Conservation (phyloP, 2,888 invertebrate genomes). For the Hyles lineata region DNA sequence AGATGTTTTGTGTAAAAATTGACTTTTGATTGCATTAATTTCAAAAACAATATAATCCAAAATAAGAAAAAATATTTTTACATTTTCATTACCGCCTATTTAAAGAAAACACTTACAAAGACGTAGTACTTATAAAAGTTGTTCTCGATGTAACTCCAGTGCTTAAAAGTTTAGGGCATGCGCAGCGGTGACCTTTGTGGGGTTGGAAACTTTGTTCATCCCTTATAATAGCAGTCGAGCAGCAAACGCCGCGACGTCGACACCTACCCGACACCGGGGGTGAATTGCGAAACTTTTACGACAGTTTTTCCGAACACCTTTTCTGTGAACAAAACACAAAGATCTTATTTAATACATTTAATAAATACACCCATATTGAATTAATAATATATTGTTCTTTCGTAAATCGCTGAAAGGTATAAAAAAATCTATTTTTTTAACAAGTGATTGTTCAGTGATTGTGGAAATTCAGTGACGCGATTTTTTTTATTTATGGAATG, state of each 20-base stretch:
- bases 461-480: neutral
- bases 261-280: slow-evolving; percentile 46
- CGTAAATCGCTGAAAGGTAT: neutral
- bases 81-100: neutral
- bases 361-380: no score
- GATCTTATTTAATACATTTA: neutral
- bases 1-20: no score
- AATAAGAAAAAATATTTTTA: no score
- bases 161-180: slow-evolving; percentile 64
- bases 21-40: no score
- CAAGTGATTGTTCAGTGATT: neutral
- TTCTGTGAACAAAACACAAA: neutral
- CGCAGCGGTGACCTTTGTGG: slow-evolving; percentile 53
- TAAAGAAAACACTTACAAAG: neutral
- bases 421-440: neutral
- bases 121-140: neutral
- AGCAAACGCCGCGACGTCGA: slow-evolving; percentile 45
- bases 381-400: no score
- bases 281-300: slow-evolving; percentile 61
- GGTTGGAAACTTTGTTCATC: slow-evolving; percentile 61
- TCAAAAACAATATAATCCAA: no score
- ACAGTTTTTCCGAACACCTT: slow-evolving; percentile 33
- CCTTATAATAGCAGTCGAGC: slow-evolving; percentile 61
- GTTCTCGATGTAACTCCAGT: slow-evolving; percentile 33
- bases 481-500: neutral